Conservation (phyloP, 2,113 vertebrate genomes). For the Muntiacus muntjak region DNA sequence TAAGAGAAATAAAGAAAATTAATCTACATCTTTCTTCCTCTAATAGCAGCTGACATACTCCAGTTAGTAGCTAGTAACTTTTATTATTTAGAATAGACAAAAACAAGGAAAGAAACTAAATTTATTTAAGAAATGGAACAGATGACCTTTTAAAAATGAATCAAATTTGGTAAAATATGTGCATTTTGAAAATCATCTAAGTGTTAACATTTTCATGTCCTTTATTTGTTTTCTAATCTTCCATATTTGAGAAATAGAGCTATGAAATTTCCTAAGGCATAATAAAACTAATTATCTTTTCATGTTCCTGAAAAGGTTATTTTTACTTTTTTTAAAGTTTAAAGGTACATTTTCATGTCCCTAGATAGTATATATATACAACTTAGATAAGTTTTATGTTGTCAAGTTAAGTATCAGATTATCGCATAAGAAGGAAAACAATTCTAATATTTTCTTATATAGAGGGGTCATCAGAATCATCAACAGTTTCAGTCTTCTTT, state of each 20-base stretch:
- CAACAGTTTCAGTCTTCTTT: neutral
- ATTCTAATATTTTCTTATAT: neutral
- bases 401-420: neutral
- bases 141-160: slow-evolving; percentile 39
- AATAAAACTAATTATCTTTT: slow-evolving; percentile 31
- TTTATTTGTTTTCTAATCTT: slow-evolving; percentile 29
- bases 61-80: neutral
- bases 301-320: neutral
- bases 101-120: neutral
- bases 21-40: neutral
- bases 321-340: neutral
- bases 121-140: neutral
- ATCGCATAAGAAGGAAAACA: neutral
- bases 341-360: neutral
- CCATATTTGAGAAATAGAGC: neutral
- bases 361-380: neutral
- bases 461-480: neutral
- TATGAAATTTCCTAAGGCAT: slow-evolving; percentile 10
- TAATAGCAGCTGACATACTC: neutral
- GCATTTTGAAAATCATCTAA: slow-evolving; percentile 10
- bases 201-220: neutral
- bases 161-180: slow-evolving; percentile 28
- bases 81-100: slow-evolving; percentile 12
- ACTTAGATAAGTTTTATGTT: neutral
- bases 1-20: slow-evolving; percentile 10